Conservation (phyloP, 1,140 invertebrate species). For the Drosophila kohkoa region DNA sequence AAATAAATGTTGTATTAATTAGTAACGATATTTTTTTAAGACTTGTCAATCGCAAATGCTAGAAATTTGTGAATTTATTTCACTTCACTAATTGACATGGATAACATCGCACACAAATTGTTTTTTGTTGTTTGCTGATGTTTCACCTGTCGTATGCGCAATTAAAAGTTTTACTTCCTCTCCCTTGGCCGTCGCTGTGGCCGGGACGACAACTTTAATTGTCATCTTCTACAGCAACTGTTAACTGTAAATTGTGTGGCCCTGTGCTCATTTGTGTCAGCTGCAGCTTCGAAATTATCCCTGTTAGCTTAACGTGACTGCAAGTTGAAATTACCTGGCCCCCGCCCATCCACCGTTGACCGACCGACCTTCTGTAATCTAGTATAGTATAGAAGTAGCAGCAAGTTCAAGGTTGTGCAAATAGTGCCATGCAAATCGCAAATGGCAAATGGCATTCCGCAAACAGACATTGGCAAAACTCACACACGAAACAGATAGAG, state of each 20-base stretch:
- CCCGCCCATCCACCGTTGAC: not conserved
- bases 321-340: conserved; percentile 16
- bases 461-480: conserved; percentile 11
- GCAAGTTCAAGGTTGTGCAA: conserved; percentile 69
- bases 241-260: conserved; percentile 32
- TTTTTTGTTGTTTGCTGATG: conserved; percentile 30
- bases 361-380: not conserved
- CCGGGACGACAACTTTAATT: conserved; percentile 45
- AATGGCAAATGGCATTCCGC: conserved; percentile 26
- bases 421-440: conserved; percentile 25
- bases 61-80: conserved; percentile 1
- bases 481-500: not conserved
- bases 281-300: conserved; percentile 60
- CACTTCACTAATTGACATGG: conserved; percentile 48
- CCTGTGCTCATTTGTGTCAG: conserved; percentile 56
- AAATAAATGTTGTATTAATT: conserved; percentile 57
- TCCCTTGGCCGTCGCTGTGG: too few relatives aligned
- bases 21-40: conserved; percentile 31
- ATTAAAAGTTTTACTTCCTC: conserved; percentile 66
- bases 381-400: conserved; percentile 16
- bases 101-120: conserved; percentile 28
- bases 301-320: conserved; percentile 53
- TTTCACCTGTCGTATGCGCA: conserved; percentile 75
- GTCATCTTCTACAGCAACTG: conserved; percentile 64
- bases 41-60: conserved; percentile 67